Base-by-base conservation (phyloP, 2,113 vertebrate genomes). In the Burhinus bistriatus region DNA sequence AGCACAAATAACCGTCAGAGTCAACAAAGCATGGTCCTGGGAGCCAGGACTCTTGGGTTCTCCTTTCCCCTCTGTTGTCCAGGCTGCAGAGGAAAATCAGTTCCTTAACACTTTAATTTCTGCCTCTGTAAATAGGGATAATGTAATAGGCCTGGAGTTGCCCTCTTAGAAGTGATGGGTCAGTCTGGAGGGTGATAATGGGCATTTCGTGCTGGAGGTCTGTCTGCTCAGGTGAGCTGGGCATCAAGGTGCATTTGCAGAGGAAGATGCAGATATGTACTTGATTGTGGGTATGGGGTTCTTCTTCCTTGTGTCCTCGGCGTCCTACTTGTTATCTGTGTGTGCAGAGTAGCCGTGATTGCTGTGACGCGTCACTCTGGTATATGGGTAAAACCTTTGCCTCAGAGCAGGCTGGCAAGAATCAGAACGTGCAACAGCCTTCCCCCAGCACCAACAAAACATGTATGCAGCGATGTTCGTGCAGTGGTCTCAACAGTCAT, bases 291-390 rank as follows among this genome's bases (percentile, higher is more conserved):
- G 21, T 23, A 11, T 23, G 80, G 55, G 32, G 23, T 64, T 70
- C 79, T 57, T 49, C 42, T 38, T 76, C 26, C 49, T 26, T 1
- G 0, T 65, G 68, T 70, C 23, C 23, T 69, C 49, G 61, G 49
- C 15, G 32, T 40, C 21, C 12, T 27, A 0, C 23, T 80, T 45
- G 38, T 78, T 51, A 6, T 51, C 59, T 18, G 25, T 54, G 32
- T 3, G 0, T 12, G 36, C 26, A 27, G 40, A 27, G 23, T 40
- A 38, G 36, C 59, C 0, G 0, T 5, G 27, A 11, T 13, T 69
- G 26, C 62, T 47, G 27, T 65, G 54, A 55, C 34, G 6, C 0
- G 0, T 61, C 22, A 6, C 40, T 29, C 18, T 26, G 30, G 22
- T 57, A 2, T 6, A 3, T 10, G 19, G n/a, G 40, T 36, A 15